Conservation (phyloP, 2,888 invertebrate species). For the Gibbula magus region DNA sequence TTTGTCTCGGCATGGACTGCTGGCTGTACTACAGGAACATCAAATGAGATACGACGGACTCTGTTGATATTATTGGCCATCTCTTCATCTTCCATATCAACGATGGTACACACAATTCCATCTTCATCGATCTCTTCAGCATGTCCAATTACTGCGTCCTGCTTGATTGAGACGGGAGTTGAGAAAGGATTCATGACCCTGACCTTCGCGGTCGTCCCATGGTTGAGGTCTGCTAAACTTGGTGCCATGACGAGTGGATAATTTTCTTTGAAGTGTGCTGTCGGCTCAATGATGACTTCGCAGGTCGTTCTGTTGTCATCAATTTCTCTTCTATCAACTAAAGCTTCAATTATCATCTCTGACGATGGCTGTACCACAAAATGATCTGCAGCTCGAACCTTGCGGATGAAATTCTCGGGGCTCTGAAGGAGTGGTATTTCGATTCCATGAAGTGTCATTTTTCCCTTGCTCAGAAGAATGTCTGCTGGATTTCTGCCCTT, state of each 20-base stretch:
- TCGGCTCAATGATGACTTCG: constrained; percentile 36
- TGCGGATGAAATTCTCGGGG: neutral
- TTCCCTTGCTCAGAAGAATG: constrained; percentile 26
- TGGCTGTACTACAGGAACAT: no score
- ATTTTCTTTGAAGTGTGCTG: constrained; percentile 19
- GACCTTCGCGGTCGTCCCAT: constrained; percentile 31
- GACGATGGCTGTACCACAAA: no score
- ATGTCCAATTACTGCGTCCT: constrained; percentile 32
- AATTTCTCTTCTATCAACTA: constrained; percentile 25
- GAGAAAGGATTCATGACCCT: constrained; percentile 40
- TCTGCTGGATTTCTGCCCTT: constrained; percentile 28
- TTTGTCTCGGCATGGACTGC: no score
- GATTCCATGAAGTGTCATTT: constrained; percentile 20
- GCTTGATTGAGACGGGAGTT: no score
- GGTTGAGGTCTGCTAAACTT: constrained; percentile 32
- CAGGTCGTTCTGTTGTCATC: constrained; percentile 3
- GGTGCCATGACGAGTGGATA: constrained; percentile 38
- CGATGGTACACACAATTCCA: neutral
- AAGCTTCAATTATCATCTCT: constrained; percentile 36
- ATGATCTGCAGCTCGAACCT: no score
- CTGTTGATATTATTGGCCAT: neutral
- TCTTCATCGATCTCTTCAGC: constrained; percentile 28
- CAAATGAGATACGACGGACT: no score
- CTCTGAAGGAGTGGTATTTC: constrained; percentile 29
- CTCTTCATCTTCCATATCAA: neutral